Base-by-base conservation (phyloP, 2,113 vertebrate genomes). In the Burhinus oedicnemus region DNA sequence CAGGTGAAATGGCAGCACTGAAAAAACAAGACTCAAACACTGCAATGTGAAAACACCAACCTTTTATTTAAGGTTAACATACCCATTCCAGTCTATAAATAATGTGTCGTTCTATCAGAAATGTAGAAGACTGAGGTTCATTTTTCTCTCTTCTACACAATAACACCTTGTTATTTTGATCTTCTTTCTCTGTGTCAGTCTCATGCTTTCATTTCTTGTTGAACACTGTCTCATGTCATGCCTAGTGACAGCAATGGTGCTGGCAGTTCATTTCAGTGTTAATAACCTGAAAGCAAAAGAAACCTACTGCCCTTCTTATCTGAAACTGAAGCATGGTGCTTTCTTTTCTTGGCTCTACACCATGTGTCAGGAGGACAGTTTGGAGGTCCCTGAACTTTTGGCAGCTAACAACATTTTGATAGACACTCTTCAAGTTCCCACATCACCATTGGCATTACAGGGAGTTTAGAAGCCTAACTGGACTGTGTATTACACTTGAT, bases 191-290 rank as follows among this genome's bases (percentile, higher is more conserved):
- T 3, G 1, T 83, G 79, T 88, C 76, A 78, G 72, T 83, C 26
- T 91, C 12, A 11, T 47, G 20, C 57, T 90, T 95, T 92, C 71
- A 44, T 70, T 90, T 93, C 79, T 86, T 90, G 64, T 86, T 81
- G 74, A 89, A 70, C 51, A 27, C 32, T 93, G 60, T 5, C 64
- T 90, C 5, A 0, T 89, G 83, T 94, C 7, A 55, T 89, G 76
- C 42, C 51, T 92, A 15, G 32, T 92, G 92, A 85, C 82, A 83
- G 62, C 1, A 5, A 40, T 72, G 93, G 64, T 58, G 19, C 18
- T 94, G 85, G 64, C 64, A 89, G 58, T 86, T 95, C 57, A 62
- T 86, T 92, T 96, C 30, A 47, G 62, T 64, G 42, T 71, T 94
- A 88, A 77, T 87, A 92, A 90, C 29, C 54, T 83, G 62, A 80